phyloP scores from a whole-genome alignment of 2,888 invertebrate species.

The Hypselothyrea guttata region DNA sequence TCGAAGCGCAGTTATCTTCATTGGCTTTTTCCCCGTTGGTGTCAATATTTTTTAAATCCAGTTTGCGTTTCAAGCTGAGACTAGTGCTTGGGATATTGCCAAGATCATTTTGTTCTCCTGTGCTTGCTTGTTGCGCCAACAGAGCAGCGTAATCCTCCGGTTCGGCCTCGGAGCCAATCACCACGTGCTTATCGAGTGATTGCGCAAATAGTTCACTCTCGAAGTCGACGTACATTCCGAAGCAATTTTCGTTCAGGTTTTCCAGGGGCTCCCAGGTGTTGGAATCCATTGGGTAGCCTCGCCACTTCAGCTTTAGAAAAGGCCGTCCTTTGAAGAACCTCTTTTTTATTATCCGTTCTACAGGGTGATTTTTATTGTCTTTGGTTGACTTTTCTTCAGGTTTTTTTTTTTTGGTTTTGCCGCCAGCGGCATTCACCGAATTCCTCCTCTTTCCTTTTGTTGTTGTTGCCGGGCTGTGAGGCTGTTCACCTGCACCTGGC shows the following conservation, averaged over 20 bases:
- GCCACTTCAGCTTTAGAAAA: conserved; percentile 43
- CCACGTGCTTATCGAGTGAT: background rate
- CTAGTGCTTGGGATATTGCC: too few species aligned
- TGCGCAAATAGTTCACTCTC: conserved; percentile 16
- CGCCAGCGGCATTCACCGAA: background rate
- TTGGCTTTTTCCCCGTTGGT: too few species aligned
- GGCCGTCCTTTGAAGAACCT: conserved; percentile 27
- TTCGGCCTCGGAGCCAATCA: background rate
- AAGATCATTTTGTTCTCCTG: too few species aligned
- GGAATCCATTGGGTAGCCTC: background rate
- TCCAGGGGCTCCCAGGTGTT: conserved; percentile 50
- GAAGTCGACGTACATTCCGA: conserved; percentile 30
- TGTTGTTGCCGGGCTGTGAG: background rate
- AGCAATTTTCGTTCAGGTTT: conserved; percentile 23
- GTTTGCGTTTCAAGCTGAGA: too few species aligned
- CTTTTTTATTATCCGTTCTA: conserved; percentile 42
- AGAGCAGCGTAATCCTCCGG: background rate
- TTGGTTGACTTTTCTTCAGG: background rate
- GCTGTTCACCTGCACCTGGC: too few species aligned
- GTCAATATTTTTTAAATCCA: too few species aligned
- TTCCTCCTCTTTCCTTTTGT: conserved; percentile 2
- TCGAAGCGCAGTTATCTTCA: too few species aligned
- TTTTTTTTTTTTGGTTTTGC: conserved; percentile 1
- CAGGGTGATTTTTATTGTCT: background rate
- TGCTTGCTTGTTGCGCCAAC: background rate